Conservation (phyloP, 2,113 vertebrate genomes). For the Tragelaphus strepsiceros region DNA sequence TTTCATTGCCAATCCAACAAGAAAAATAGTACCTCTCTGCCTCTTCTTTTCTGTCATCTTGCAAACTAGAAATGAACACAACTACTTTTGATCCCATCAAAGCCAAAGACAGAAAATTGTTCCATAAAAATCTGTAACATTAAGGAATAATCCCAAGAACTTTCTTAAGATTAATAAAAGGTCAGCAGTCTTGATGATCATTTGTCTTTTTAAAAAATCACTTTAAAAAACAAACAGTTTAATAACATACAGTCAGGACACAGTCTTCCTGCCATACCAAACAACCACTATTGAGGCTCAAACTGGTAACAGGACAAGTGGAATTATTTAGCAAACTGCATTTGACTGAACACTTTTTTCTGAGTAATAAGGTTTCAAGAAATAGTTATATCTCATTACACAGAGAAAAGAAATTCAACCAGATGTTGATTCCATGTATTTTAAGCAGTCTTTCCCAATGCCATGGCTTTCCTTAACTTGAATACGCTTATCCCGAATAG, state of each 20-base stretch:
- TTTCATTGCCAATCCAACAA: background rate
- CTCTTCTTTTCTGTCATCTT: background rate
- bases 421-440: background rate
- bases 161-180: background rate
- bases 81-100: background rate
- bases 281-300: background rate
- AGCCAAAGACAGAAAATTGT: background rate
- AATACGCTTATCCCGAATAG: background rate
- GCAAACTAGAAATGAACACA: background rate
- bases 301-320: background rate
- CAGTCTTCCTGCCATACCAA: background rate
- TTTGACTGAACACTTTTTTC: background rate
- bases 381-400: background rate
- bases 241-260: background rate
- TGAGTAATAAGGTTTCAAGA: background rate
- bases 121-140: background rate
- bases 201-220: background rate
- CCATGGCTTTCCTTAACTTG: background rate
- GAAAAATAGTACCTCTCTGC: background rate
- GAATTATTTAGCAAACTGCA: background rate
- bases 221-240: background rate
- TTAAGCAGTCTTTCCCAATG: background rate
- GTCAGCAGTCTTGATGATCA: background rate
- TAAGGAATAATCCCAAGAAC: background rate
- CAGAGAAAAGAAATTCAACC: background rate